Base-by-base conservation (phyloP, 2,113 vertebrate species). In the Furnarius figulus region DNA sequence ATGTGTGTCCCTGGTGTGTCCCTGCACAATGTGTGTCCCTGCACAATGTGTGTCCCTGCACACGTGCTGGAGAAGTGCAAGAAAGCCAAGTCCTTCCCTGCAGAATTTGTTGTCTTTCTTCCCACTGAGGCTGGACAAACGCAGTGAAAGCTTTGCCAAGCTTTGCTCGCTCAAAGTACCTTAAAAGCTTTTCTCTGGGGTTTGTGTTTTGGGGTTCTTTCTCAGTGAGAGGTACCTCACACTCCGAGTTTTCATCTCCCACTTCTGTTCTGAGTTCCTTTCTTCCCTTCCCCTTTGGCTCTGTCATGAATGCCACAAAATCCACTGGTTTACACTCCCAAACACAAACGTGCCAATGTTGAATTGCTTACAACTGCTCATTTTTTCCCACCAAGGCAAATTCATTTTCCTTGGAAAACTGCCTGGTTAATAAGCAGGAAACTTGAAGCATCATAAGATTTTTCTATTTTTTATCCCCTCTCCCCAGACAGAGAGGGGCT, bases 321-420 rank as follows among this genome's bases (percentile, higher is more conserved):
- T 59, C 37, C 56, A 14, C 72, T 11, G 14, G n/a, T 87, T 78
- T 10, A 52, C 49, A 4, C 82, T 70, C 68, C 82, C 82, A 73
- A 68, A 49, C 10, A 0, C 4, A 25, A 81, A 33, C 5, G 9
- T 85, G 79, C 92, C 88, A 84, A 53, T 49, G 19, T 61, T 30
- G 65, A 63, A 65, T 81, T 61, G 72, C 87, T 94, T 33, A 59
- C 49, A 42, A 66, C 73, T 73, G 35, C 82, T 92, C 68, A 17
- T 62, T 70, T 93, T 81, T 95, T 58, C 81, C 88, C 73, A 80
- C 53, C 81, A 8, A 89, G 77, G 65, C 81, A 68, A 71, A 87
- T 72, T 59, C 65, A 31, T 92, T 77, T 93, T 73, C 52, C 89
- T 93, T 96, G 95, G 91, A 92, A 89, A 74, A 49, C 4, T 59